A percentile compares a stretch with the other conserved stretches of the same genome.
phyloP scores from a whole-genome alignment of 2,113 vertebrate genomes.

The Symphodus melops region DNA sequence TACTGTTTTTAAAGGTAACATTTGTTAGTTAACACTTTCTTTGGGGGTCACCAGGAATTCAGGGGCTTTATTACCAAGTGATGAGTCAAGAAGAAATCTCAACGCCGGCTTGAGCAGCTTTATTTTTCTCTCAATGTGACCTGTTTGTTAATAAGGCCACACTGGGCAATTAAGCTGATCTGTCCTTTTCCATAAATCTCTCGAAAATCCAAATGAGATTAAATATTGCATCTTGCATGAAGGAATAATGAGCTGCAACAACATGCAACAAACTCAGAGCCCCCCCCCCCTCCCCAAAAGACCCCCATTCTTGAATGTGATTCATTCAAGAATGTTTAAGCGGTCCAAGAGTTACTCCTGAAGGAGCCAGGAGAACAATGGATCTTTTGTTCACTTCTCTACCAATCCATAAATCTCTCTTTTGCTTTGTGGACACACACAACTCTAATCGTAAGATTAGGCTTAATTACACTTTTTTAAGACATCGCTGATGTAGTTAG shows the following conservation, averaged over 20 bases:
- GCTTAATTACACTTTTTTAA: constrained; percentile 27
- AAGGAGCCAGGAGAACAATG: constrained; percentile 78
- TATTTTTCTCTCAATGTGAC: constrained; percentile 52
- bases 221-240: constrained; percentile 58
- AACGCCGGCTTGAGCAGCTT: constrained; percentile 19
- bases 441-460: constrained; percentile 52
- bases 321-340: constrained; percentile 80
- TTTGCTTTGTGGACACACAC: constrained; percentile 53
- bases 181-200: constrained; percentile 24
- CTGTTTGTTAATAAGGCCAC: constrained; percentile 54
- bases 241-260: constrained; percentile 64
- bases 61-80: constrained; percentile 51
- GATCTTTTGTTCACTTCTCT: constrained; percentile 75
- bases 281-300: constrained; percentile 30
- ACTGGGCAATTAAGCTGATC: constrained; percentile 39
- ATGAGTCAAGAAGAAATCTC: constrained; percentile 52
- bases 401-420: constrained; percentile 66
- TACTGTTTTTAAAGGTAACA: background rate
- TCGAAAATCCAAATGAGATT: constrained; percentile 66
- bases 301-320: constrained; percentile 53
- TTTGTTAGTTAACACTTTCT: background rate
- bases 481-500: background rate
- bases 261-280: constrained; percentile 50
- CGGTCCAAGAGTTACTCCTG: constrained; percentile 76
- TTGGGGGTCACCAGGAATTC: constrained; percentile 15